Base-by-base conservation (phyloP, 2,113 vertebrate species). In the Tachycineta bicolor region DNA sequence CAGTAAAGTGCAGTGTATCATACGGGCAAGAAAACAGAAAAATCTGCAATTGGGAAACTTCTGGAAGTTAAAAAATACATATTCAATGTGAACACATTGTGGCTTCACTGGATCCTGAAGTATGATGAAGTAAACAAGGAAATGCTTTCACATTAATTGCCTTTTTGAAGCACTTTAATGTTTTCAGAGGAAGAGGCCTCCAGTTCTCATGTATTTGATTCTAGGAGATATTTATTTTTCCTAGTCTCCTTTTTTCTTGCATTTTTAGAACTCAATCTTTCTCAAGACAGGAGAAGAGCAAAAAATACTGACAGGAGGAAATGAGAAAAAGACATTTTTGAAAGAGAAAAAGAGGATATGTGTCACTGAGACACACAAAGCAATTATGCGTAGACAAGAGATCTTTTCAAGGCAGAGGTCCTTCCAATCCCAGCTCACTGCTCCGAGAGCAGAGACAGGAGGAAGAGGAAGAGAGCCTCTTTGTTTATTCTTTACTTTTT, bases 181-280 rank as follows among this genome's bases (percentile, higher is more conserved):
- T 56, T 95, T 95, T 94, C 70, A 78, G 68, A 95, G 83, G 80
- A 79, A 87, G 58, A 12, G 20, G 39, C 59, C 95, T 89, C 37
- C 34, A 86, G 39, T 37, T 55, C 60, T 75, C 68, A 78, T 89
- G 33, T 73, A 4, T 81, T 96, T 84, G 50, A 50, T 67, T 90
- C 55, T 62, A 60, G 14, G 19, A 77, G 20, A 39, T 77, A 67
- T 34, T 68, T 87, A 52, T 82, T 85, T 89, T 92, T 85, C 24
- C 11, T 77, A 44, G 23, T 75, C 10, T 83, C 12, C 37, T 86
- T 68, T 81, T 71, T 84, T 74, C 55, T 82, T 86, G 39, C 31
- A 26, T 76, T 91, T 92, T 94, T 43, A 87, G 59, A 89, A 65
- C 22, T 79, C 4, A 2, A 3, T 86, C 59, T 76, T 91, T 95